A percentile compares a stretch with the other conserved stretches of the same genome.
phyloP scores from a whole-genome alignment of 2,113 vertebrate genomes.

The Channa maculata region DNA sequence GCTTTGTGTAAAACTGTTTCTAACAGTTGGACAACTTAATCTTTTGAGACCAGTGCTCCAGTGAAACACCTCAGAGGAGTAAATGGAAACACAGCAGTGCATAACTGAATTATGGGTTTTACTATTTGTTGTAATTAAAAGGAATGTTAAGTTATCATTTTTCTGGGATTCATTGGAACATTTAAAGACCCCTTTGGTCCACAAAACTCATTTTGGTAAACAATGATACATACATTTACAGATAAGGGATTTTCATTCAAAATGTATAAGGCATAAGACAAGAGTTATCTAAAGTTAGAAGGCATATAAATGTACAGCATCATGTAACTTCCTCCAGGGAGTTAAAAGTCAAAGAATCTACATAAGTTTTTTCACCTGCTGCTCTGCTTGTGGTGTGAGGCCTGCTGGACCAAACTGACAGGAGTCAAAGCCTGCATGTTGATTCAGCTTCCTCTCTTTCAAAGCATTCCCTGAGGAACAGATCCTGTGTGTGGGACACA shows the following conservation, averaged over 20 bases:
- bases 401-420: slow-evolving; percentile 47
- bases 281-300: too few relatives aligned
- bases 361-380: slow-evolving; percentile 79
- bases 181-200: too few relatives aligned
- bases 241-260: neutral
- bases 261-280: too few relatives aligned
- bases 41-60: slow-evolving; percentile 18
- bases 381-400: slow-evolving; percentile 49
- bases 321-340: slow-evolving; percentile 67
- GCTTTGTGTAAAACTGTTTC: slow-evolving; percentile 41
- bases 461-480: slow-evolving; percentile 65
- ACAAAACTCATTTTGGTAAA: too few relatives aligned
- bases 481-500: slow-evolving; percentile 47
- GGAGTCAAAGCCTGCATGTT: slow-evolving; percentile 73
- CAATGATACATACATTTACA: neutral
- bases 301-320: too few relatives aligned
- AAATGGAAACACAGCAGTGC: too few relatives aligned
- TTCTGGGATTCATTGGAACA: too few relatives aligned
- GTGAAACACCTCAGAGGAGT: slow-evolving; percentile 20
- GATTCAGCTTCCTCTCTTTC: slow-evolving; percentile 80
- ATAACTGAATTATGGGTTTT: too few relatives aligned
- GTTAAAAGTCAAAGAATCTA: slow-evolving; percentile 59
- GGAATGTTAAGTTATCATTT: too few relatives aligned
- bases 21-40: slow-evolving; percentile 56
- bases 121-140: too few relatives aligned